Evolutionary conservation across 1,140 invertebrate species (phyloP).

Genomic region (Heliconius congener): DNA sequence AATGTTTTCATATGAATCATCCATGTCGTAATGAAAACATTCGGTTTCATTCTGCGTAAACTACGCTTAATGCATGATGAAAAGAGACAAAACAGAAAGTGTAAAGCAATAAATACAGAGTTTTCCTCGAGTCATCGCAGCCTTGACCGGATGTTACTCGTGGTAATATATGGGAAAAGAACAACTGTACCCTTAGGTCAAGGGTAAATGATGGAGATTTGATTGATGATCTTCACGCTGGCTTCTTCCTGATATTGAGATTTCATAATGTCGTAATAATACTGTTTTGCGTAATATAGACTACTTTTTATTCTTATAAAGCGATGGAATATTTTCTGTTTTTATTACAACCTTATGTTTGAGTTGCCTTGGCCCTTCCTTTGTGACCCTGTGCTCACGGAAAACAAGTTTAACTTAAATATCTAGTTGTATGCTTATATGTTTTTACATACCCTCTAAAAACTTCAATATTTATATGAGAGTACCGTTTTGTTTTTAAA

Average conservation of each 20-base stretch:
- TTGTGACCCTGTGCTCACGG: slow-evolving; percentile 48
- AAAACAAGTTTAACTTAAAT: slow-evolving; percentile 50
- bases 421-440: slow-evolving; percentile 21
- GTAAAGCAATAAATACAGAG: slow-evolving; percentile 27
- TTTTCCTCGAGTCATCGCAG: slow-evolving; percentile 31
- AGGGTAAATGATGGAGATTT: slow-evolving; percentile 9
- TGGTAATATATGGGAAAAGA: slow-evolving; percentile 32
- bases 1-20: neutral
- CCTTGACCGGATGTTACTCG: slow-evolving; percentile 34
- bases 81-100: slow-evolving; percentile 32
- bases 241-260: neutral
- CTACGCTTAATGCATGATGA: slow-evolving; percentile 4
- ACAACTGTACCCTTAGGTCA: slow-evolving; percentile 21
- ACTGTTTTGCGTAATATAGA: neutral
- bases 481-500: too few species aligned
- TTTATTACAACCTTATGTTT: slow-evolving; percentile 17
- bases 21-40: neutral
- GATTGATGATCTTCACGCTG: slow-evolving; percentile 20
- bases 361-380: slow-evolving; percentile 47
- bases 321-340: neutral
- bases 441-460: neutral
- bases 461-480: too few species aligned
- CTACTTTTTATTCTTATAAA: neutral
- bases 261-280: neutral
- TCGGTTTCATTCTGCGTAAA: slow-evolving; percentile 19